Base-by-base conservation (phyloP, 2,888 invertebrate species). In the Trachelus troglodyta region DNA sequence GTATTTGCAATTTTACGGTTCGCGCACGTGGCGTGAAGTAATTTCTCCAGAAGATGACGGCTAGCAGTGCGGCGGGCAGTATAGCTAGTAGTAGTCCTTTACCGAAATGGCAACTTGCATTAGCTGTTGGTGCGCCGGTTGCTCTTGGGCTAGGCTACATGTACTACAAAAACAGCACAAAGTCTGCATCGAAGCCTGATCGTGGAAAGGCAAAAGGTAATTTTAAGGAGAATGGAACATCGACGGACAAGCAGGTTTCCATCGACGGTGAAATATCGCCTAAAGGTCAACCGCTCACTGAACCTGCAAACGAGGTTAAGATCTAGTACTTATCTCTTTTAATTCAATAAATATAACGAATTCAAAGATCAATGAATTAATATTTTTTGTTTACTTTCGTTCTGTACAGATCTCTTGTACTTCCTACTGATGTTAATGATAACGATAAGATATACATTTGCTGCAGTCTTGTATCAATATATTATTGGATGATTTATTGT, bases 61-160 rank as follows among this genome's bases (percentile, higher is more conserved):
- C 86, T 69, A 81, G 83, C 80, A 85, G 84, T 79, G 86, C 86
- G 79, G 84, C 85, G 74, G 85, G 86, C 79, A 85, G 86, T 80
- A 84, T 85, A 80, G 85, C 88, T 23, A 71, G 79, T 79, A 85
- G 93, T 89, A 93, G 93, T 90, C 93, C 94, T 76, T 93, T 95
- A 92, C 94, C 95, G 85, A 97, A 96, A 94, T 97, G 97, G 97
- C 97, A 97, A 93, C 93, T 97, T 87, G 97, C 97, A 81, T 93
- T 97, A 81, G 94, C 96, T 80, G 94, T 97, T 82, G 97, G 97
- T 85, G 95, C 97, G 83, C 97, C 97, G 87, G 94, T 97, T 85
- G 96, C 96, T 80, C 93, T 96, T 78, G 97, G 97, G 79, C 92
- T 97, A 89, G 97, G 97, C 88, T 94, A 96, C 89, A 96, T 96